phyloP scores from a whole-genome alignment of 2,113 vertebrate species.

The Gymnocephalus cernua region DNA sequence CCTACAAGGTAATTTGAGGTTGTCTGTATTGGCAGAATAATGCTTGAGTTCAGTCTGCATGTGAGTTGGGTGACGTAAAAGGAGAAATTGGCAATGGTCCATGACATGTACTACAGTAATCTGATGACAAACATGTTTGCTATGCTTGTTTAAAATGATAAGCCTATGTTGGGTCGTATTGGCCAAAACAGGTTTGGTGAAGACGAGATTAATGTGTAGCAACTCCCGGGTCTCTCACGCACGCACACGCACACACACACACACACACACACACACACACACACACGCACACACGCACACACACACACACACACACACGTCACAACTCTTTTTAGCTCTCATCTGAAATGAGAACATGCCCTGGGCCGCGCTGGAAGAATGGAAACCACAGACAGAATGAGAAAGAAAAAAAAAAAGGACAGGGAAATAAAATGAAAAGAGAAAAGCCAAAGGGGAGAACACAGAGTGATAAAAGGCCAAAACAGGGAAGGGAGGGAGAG shows the following conservation, averaged over 20 bases:
- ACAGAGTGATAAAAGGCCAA: slow-evolving; percentile 70
- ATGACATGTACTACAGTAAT: background rate
- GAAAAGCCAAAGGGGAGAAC: slow-evolving; percentile 74
- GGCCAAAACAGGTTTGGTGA: slow-evolving; percentile 14
- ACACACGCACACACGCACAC: slow-evolving; percentile 43
- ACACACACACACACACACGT: slow-evolving; percentile 43
- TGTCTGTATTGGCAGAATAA: background rate
- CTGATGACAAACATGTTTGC: background rate
- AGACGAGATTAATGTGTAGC: slow-evolving; percentile 20
- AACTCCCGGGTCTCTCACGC: background rate
- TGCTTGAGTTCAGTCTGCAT: background rate
- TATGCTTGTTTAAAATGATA: slow-evolving; percentile 1
- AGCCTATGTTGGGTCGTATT: background rate
- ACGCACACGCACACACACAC: slow-evolving; percentile 33
- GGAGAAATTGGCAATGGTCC: background rate
- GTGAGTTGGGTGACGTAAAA: background rate
- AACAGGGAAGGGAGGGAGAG: slow-evolving; percentile 34
- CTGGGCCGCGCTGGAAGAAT: slow-evolving; percentile 70
- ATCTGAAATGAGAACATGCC: slow-evolving; percentile 80
- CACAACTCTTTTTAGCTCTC: slow-evolving; percentile 73
- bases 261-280: slow-evolving; percentile 19
- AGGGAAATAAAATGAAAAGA: slow-evolving; percentile 61
- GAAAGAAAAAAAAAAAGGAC: slow-evolving; percentile 28
- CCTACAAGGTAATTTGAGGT: slow-evolving; percentile 9
- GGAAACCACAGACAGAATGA: slow-evolving; percentile 64